Percentiles rank a stretch among this genome's conserved stretches.
phyloP scores from a whole-genome alignment of 92 coral and sea anemone genomes.

The Palythoa grandis region DNA sequence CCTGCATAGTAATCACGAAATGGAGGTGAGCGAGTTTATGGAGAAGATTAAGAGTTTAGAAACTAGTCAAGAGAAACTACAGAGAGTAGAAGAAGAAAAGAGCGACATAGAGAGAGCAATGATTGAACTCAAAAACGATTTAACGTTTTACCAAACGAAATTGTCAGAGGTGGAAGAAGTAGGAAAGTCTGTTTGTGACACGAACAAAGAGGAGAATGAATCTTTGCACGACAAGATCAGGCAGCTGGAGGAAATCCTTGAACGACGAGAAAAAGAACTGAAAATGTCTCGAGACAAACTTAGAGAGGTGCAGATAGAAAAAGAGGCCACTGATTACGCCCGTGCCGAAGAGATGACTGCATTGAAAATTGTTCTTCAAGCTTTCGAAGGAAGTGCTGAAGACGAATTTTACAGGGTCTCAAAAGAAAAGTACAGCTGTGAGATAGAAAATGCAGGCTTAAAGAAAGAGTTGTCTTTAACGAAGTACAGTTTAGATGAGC shows the following conservation, averaged over 20 bases:
- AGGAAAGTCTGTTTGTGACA: conserved; percentile 53
- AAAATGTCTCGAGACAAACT: conserved; percentile 55
- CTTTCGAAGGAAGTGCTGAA: conserved; percentile 45
- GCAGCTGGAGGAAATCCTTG: conserved; percentile 62
- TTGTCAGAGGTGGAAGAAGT: conserved; percentile 66
- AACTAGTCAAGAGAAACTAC: conserved; percentile 41
- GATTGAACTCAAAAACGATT: conserved; percentile 51
- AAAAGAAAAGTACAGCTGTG: conserved; percentile 70
- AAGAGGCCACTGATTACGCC: conserved; percentile 37
- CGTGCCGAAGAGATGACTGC: conserved; percentile 27
- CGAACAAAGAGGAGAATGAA: conserved; percentile 55
- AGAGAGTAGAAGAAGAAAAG: conserved; percentile 40
- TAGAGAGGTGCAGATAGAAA: conserved; percentile 62
- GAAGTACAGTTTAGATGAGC: conserved; percentile 57
- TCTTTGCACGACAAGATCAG: conserved; percentile 45
- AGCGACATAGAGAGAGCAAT: conserved; percentile 49
- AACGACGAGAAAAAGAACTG: conserved; percentile 48
- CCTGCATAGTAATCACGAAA: conserved; percentile 55
- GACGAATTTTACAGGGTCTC: conserved; percentile 54
- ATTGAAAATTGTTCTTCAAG: conserved; percentile 25
- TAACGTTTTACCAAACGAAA: conserved; percentile 56
- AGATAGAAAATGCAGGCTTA: conserved; percentile 62
- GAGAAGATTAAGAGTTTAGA: conserved; percentile 43
- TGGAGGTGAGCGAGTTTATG: conserved; percentile 40
- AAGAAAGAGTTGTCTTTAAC: conserved; percentile 61